Evolutionary conservation across 2,888 invertebrate species (phyloP), one percentile per base, ranked within the genome.

Genomic region (Ditula angustiorana): DNA sequence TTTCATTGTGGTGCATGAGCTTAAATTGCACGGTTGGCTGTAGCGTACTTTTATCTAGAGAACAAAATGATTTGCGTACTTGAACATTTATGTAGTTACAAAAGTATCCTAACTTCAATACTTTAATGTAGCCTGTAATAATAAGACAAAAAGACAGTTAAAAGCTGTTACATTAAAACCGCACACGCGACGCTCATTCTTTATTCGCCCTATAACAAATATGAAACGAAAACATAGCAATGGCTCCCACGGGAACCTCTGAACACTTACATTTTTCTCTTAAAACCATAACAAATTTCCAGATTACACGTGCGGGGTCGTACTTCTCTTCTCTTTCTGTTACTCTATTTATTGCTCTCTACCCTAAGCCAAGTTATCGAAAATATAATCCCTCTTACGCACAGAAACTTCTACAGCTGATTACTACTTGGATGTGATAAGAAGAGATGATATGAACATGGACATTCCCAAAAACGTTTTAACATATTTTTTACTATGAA

Each of bases 321-420:
- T 75, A 74, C 77, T 82, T 80, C 81, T 79, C 77, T 80, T 78
- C 80, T 85, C 84, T 83, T 75, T 82, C 80, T 81, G 80, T 81
- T 86, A 79, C 83, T 84, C 81, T 90, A 89, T 90, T 90, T 92
- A 92, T 91, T 90, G 88, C 87, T 71, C 74, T 75, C 80, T 79
- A 85, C 90, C 92, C 92, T 82, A 81, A 80, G 86, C 85, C 81
- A 87, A 90, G 87, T 89, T 92, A 90, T 92, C 87, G 90, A 91
- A 90, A 92, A 90, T 88, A 90, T 91, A 91, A 92, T 92, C 88
- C 91, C 88, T 90, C 89, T 85, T 86, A 86, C 87, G 86, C 85
- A 82, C 79, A 83, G 79, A 87, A 90, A 91, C 84, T 89, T 90
- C 86, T 83, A 82, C 82, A 81, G 83, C 88, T 91, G 91, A 92